Evolutionary conservation across 30 jellyfish, hydroid and myxozoan genomes (phyloP), one percentile per base, ranked within the genome.

Genomic region (Euphysa ruthae): DNA sequence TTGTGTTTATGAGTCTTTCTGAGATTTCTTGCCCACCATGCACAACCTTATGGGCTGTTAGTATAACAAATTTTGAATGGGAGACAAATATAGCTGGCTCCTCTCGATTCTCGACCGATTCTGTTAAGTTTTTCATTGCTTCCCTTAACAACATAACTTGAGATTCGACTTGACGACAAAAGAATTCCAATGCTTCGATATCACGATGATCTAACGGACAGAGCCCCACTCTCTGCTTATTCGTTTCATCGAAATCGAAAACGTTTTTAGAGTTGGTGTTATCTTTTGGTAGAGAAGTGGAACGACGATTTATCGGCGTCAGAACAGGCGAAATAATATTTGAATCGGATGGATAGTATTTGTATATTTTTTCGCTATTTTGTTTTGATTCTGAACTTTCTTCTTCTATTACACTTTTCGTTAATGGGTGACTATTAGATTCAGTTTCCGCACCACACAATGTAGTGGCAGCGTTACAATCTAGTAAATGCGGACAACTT

Each of bases 21-120:
- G 75, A 19, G 27, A 79, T 80, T 46, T 88, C 97, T 56, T 88
- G 95, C 0, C 94, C 97, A 25, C 95, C 88, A 52, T 81, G 93
- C 19, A 88, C 97, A 6, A 88, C 97, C 75, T 88, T 88, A 55
- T 88, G 97, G 20, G 97, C 97, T 3, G 97, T 88, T 63, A 88
- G 63, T 31, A 88, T 88, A 16, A 88, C 91, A 72, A 88, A 88
- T 43, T 88, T 88, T 31, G 97, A 80, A 69, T 88, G 97, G 12
- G 94, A 65, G 8, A 88, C 97, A 62, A 88, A 88, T 2, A 74
- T 63, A 26, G 74, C 93, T 10, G 97, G 97, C 26, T 83, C 81
- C 32, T 80, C 93, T 63, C 76, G 92, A 35, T 88, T 88, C 55
- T 89, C 94, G 23, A 88, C 94, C 10, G 94, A 68, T 69, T 88